Conservation (phyloP, 2,888 invertebrate species). For the Sclerodermus sp. region DNA sequence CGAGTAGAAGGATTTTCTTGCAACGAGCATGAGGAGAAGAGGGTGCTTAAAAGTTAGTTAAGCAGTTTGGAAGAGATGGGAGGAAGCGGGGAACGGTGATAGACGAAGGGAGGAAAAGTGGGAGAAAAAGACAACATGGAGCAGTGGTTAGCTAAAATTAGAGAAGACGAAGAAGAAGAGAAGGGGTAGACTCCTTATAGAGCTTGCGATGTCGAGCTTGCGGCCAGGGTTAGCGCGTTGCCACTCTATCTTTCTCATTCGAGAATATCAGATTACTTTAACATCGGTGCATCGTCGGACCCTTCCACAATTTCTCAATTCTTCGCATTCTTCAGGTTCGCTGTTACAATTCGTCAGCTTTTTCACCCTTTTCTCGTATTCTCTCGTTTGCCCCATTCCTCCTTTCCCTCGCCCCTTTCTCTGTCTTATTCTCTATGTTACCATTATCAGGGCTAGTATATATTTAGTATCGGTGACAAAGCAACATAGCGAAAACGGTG, state of each 20-base stretch:
- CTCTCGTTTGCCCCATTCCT: not conserved
- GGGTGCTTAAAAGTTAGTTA: too few relatives aligned
- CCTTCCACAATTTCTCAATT: conserved; percentile 29
- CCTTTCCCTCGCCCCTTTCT: too few relatives aligned
- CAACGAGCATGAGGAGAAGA: too few relatives aligned
- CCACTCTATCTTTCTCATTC: conserved; percentile 22
- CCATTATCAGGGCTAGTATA: too few relatives aligned
- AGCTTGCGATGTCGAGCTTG: conserved; percentile 48
- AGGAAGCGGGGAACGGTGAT: conserved; percentile 2
- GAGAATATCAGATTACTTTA: conserved; percentile 44
- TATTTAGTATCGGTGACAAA: too few relatives aligned
- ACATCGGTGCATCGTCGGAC: conserved; percentile 29
- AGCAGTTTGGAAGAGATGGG: not conserved
- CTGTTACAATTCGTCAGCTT: not conserved
- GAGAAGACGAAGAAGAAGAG: conserved; percentile 40
- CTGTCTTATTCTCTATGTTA: too few relatives aligned
- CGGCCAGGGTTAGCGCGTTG: conserved; percentile 43
- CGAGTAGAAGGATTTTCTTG: too few relatives aligned
- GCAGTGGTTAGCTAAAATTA: conserved; percentile 47
- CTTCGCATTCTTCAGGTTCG: conserved; percentile 23
- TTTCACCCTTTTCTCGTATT: conserved; percentile 1
- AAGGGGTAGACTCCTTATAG: conserved; percentile 52
- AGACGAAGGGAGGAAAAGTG: conserved; percentile 7
- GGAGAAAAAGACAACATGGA: conserved; percentile 1
- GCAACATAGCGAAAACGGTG: too few relatives aligned